These are phyloP conservation scores for Asbolus verrucosus DNA, from an alignment of 1,140 invertebrate species.

Conservation along the genomic window DNA sequence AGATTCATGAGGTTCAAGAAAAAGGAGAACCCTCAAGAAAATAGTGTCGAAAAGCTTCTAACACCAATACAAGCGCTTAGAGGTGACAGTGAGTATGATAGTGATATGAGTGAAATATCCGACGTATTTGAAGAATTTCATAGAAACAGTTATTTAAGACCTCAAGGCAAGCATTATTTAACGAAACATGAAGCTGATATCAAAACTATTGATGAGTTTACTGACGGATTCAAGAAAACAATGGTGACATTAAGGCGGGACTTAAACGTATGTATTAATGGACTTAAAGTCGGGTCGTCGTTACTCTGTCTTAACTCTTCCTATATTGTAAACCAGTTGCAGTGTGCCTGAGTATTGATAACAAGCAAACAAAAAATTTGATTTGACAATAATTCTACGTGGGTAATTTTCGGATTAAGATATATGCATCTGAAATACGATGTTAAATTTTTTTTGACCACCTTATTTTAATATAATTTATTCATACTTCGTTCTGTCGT, in stretches of 20 bases:
- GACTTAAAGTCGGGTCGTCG: no score
- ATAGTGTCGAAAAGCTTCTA: slow-evolving; percentile 41
- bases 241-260: slow-evolving; percentile 48
- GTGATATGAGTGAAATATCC: slow-evolving; percentile 51
- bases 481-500: no score
- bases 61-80: slow-evolving; percentile 47
- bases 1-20: neutral
- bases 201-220: slow-evolving; percentile 53
- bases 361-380: no score
- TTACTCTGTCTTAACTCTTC: no score
- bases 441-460: no score
- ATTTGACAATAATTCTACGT: no score
- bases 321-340: no score
- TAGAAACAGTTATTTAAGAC: slow-evolving; percentile 50
- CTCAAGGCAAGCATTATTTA: slow-evolving; percentile 46
- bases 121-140: slow-evolving; percentile 57
- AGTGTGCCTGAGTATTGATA: no score
- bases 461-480: no score
- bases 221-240: slow-evolving; percentile 55
- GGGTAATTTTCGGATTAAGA: no score
- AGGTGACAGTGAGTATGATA: slow-evolving; percentile 42
- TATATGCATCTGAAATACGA: no score
- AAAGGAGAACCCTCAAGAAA: slow-evolving; percentile 21
- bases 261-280: slow-evolving; percentile 40
- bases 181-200: slow-evolving; percentile 55